Percentiles rank a stretch among this genome's conserved stretches.
These are phyloP conservation scores for Choloepus hoffmanni DNA, from an alignment of 2,113 vertebrate genomes.

Conservation along the genomic window DNA sequence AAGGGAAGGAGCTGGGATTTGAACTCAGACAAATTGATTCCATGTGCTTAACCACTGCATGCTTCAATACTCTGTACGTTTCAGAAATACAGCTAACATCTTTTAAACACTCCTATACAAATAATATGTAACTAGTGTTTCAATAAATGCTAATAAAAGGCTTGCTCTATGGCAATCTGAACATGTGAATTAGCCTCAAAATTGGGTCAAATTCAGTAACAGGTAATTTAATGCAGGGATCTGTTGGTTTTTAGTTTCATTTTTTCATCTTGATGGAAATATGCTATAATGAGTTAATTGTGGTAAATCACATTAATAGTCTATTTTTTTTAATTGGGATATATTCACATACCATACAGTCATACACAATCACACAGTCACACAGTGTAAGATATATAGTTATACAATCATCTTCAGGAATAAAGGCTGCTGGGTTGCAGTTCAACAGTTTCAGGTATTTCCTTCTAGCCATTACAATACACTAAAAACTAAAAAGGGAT, in stretches of 20 bases:
- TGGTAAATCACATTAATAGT: conserved; percentile 4
- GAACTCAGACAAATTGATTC: background rate
- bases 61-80: background rate
- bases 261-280: conserved; percentile 46
- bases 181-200: conserved; percentile 5
- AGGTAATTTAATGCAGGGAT: background rate
- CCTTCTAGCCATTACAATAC: no score
- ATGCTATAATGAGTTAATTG: background rate
- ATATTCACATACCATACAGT: no score
- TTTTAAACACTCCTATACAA: conserved; percentile 28
- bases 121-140: background rate
- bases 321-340: no score
- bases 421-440: no score
- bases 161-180: background rate
- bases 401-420: no score
- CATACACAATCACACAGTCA: no score
- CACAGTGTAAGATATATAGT: no score
- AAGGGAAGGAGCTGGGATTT: background rate
- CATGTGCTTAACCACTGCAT: background rate
- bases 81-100: background rate
- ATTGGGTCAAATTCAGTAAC: background rate
- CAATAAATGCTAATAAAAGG: background rate
- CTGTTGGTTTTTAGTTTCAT: conserved; percentile 24
- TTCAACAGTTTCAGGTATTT: no score
- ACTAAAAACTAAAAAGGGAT: no score